A percentile compares a stretch with the other conserved stretches of the same genome.
phyloP scores from a whole-genome alignment of 2,888 invertebrate genomes.

The Cheilosia grossa region DNA sequence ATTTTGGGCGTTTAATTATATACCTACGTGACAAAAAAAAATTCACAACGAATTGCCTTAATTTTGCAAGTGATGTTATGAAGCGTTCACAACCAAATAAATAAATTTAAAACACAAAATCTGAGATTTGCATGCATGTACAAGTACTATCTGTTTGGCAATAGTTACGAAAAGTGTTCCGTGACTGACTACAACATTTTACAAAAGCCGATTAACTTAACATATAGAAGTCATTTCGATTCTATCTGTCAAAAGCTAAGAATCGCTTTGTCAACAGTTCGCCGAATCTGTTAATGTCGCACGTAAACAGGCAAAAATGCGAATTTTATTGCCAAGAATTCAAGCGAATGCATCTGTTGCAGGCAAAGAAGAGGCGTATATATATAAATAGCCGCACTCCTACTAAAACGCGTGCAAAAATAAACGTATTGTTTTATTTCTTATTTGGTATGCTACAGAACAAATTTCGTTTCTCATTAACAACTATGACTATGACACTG shows the following conservation, averaged over 20 bases:
- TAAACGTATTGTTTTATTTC: conserved; percentile 48
- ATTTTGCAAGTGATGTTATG: too few species aligned
- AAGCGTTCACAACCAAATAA: too few species aligned
- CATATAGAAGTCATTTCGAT: conserved; percentile 2
- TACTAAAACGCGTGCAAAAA: conserved; percentile 61
- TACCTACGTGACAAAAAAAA: too few species aligned
- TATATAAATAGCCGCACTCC: conserved; percentile 64
- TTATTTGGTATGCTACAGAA: conserved; percentile 32
- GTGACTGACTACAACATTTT: neutral
- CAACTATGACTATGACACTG: conserved; percentile 42
- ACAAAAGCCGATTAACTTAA: neutral
- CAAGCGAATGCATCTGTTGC: conserved; percentile 57
- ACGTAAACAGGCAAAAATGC: conserved; percentile 44
- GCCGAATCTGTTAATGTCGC: conserved; percentile 44
- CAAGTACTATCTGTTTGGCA: too few species aligned
- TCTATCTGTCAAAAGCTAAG: conserved; percentile 4
- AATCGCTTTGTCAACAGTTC: conserved; percentile 37
- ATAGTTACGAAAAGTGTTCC: neutral
- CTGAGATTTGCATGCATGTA: too few species aligned
- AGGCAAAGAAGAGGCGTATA: conserved; percentile 6
- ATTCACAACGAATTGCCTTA: too few species aligned
- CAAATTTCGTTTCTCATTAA: conserved; percentile 22
- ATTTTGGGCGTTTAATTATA: too few species aligned
- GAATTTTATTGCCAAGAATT: conserved; percentile 63
- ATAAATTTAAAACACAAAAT: too few species aligned